Conservation (phyloP, 2,113 vertebrate species). For the Lontra canadensis region DNA sequence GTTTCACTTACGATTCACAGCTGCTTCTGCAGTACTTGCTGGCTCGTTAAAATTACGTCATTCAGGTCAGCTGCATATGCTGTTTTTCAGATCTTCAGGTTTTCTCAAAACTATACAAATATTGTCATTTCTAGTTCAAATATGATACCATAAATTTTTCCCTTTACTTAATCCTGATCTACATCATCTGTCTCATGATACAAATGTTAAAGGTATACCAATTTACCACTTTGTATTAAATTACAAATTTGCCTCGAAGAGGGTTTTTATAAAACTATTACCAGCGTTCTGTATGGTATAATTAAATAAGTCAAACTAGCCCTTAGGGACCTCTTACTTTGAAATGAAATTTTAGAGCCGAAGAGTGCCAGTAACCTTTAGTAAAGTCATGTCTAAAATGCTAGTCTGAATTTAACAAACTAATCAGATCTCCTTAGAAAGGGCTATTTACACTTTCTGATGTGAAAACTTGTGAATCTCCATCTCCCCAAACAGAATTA, state of each 20-base stretch:
- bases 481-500: constrained; percentile 65
- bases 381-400: constrained; percentile 80
- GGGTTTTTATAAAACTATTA: constrained; percentile 86
- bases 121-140: constrained; percentile 77
- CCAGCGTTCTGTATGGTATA: constrained; percentile 80
- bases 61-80: neutral
- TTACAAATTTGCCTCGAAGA: constrained; percentile 83
- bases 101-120: constrained; percentile 43
- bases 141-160: constrained; percentile 30
- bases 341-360: constrained; percentile 85
- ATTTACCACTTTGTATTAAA: constrained; percentile 83
- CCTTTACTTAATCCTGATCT: constrained; percentile 71
- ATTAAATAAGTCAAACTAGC: constrained; percentile 88
- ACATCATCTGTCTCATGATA: constrained; percentile 64
- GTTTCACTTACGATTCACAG: neutral
- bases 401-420: constrained; percentile 80
- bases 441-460: constrained; percentile 74
- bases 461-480: constrained; percentile 53
- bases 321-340: constrained; percentile 83
- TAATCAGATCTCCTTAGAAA: constrained; percentile 84
- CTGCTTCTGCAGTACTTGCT: neutral
- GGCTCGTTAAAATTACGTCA: neutral
- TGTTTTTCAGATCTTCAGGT: constrained; percentile 11
- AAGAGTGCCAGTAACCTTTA: constrained; percentile 82
- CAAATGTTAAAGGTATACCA: constrained; percentile 77